These are phyloP conservation scores for Micrasema longulum DNA, from an alignment of 1,140 invertebrate genomes.

Conservation along the genomic window DNA sequence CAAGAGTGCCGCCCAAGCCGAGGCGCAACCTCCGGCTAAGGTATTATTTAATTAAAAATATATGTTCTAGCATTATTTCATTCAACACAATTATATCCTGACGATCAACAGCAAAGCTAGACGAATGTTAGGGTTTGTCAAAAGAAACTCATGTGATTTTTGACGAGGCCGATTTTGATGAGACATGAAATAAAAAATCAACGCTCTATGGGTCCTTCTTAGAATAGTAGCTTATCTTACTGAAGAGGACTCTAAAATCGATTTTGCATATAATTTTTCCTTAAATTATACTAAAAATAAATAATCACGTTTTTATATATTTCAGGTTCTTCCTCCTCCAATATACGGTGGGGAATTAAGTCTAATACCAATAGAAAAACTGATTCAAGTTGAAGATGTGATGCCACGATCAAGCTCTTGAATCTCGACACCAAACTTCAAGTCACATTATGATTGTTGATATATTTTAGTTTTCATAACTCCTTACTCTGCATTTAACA, in stretches of 20 bases:
- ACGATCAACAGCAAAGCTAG: background rate
- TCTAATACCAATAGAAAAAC: conserved; percentile 82
- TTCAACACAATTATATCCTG: background rate
- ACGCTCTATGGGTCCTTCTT: background rate
- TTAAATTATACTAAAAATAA: conserved; percentile 32
- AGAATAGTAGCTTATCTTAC: background rate
- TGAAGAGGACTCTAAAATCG: background rate
- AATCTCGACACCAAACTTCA: conserved; percentile 7
- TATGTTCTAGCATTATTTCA: background rate
- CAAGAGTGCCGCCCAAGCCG: too few species aligned
- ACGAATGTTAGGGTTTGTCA: background rate
- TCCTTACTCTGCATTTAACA: background rate
- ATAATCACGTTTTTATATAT: conserved; percentile 42
- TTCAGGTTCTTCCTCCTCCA: conserved; percentile 71
- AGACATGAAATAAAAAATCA: background rate
- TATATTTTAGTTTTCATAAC: background rate
- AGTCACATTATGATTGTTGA: conserved; percentile 19
- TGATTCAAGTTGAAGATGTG: conserved; percentile 77
- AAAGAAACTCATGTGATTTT: background rate
- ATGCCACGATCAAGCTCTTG: conserved; percentile 52
- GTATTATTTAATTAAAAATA: too few species aligned
- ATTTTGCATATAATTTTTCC: background rate
- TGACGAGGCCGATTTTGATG: background rate
- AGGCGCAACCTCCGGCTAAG: conserved; percentile 48
- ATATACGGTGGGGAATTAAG: conserved; percentile 82